Percentiles rank a stretch among this genome's conserved stretches.
Evolutionary conservation across 1,140 invertebrate species (phyloP).

Genomic region (Eupeodes corollae): DNA sequence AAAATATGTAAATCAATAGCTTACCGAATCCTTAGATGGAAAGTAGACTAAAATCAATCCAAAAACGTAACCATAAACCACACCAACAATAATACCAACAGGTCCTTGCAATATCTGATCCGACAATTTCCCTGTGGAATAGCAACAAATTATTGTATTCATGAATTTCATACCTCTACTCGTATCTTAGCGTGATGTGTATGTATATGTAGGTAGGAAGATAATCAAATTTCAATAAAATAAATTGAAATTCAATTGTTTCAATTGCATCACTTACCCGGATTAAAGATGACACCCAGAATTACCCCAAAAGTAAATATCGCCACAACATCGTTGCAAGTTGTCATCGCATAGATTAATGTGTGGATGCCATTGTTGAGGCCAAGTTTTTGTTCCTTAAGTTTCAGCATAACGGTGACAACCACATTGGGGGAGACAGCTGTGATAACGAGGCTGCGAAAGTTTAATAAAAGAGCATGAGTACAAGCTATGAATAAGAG

Average conservation of each 20-base stretch:
- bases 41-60: conserved; percentile 39
- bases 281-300: conserved; percentile 46
- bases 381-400: conserved; percentile 55
- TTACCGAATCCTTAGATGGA: conserved; percentile 37
- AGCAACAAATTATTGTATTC: background rate
- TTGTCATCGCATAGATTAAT: conserved; percentile 63
- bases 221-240: background rate
- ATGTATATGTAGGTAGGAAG: no score
- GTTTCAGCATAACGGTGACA: conserved; percentile 54
- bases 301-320: conserved; percentile 62
- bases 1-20: conserved; percentile 5
- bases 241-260: conserved; percentile 1
- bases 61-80: conserved; percentile 41
- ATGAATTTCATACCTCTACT: no score
- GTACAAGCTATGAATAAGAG: no score
- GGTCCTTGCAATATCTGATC: conserved; percentile 45
- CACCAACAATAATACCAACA: conserved; percentile 42
- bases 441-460: conserved; percentile 52
- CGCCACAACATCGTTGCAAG: conserved; percentile 65
- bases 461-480: no score
- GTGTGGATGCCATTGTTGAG: conserved; percentile 64
- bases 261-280: conserved; percentile 36
- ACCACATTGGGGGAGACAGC: conserved; percentile 72
- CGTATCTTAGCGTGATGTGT: no score
- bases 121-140: conserved; percentile 22